Base-by-base conservation (phyloP, 1,140 invertebrate genomes). In the Heterodera schachtii region DNA sequence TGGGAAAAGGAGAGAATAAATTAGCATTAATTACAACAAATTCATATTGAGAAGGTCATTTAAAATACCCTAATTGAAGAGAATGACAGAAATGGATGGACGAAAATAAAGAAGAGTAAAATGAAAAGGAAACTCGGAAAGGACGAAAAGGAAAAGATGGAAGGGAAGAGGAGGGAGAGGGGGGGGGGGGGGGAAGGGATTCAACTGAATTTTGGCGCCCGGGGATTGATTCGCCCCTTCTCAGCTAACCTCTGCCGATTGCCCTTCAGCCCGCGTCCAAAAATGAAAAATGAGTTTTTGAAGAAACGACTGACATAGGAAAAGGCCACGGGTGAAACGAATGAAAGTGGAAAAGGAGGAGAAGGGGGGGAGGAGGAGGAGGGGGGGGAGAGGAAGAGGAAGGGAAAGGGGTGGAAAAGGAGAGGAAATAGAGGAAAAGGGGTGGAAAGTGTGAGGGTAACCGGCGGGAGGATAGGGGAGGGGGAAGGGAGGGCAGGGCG, bases 361-460 rank as follows among this genome's bases (percentile, higher is more conserved):
- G 13, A 19, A 19, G 57, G 44, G 41, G 69, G 16, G 21, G 44
- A 5, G 31, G 69, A 71, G 16, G 69, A 31, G 0, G 11, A 60
- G 9, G 57, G 44, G 44, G 69, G 16, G 21, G 19, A 11, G 44
- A 21, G 21, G 16, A 46, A 21, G 44, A 5, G 16, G 31, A 71
- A 9, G 31, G 7, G 21, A 31, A 19, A 9, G 69, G 69, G 79
- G 41, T 16, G 79, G 60, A 31, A 21, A 71, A 3, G 11, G 43
- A 74, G 80, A 80, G 75, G 41, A 41, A 85, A 5, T 8, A 71
- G 31, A 9, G 31, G 69, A 31, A 3, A 11, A 19, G 9, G 80
- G 49, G 79, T 5, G 43, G 44, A 82, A 69, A 6, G 5, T 8
- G 4, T 8, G 49, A 13, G 5, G 2, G 49, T 8, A 6, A 13